Base-by-base conservation (phyloP, 2,888 invertebrate species). In the Vannuccia rotundouncinata region DNA sequence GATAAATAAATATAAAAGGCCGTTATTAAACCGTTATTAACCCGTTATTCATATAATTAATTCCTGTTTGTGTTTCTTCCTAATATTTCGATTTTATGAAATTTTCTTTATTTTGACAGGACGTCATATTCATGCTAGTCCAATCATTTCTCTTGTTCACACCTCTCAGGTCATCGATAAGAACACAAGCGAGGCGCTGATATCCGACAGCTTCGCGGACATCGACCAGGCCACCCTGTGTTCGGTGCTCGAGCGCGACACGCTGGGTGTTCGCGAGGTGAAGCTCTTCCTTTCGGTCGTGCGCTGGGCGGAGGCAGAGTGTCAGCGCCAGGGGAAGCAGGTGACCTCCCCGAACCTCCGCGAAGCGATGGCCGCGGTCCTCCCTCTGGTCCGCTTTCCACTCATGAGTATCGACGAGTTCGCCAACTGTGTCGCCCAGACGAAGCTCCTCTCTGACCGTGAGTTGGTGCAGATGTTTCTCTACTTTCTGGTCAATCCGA, bases 361-460 rank as follows among this genome's bases (percentile, higher is more conserved):
- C 1, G 29, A 74, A 5, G 22, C 30, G 2, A 1, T 94, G 0
- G 92, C 92, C 0, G 86, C 91, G 78, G 92, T 93, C 0, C 90
- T 94, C 83, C 90, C 91, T 59, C 90, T 93, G 0, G 92, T 94
- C 79, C 89, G 94, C 29, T 94, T 93, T 86, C 93, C 94, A 0
- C 88, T 93, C 28, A 94, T 94, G 93, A 92, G 92, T 0, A 92
- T 93, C 0, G 93, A 94, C 86, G 94, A 94, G 86, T 94, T 94
- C 87, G 93, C 93, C n/a, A 66, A 81, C 59, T 29, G 86, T 0
- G 84, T 86, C 81, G 89, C 89, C 5, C 88, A 89, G 83, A 92
- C 92, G 83, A 92, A 92, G 0, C 89, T 94, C 30, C 89, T 94
- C 0, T 91, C 92, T 76, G 93, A 93, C 85, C 88, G 92, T 82